Conservation (phyloP, 2,797 vertebrate genomes). For the Ara ararauna region DNA sequence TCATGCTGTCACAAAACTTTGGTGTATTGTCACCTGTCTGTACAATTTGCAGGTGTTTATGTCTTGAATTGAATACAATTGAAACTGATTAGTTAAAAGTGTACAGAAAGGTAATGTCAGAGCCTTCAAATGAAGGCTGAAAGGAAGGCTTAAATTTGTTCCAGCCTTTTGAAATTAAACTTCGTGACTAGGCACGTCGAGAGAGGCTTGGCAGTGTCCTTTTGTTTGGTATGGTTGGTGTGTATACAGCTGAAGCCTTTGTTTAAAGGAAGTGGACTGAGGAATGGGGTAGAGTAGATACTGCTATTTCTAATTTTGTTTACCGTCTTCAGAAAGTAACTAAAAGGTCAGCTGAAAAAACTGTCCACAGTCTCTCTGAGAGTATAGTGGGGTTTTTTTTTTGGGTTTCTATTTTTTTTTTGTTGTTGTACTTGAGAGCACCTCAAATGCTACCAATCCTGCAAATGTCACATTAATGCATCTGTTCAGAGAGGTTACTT, state of each 20-base stretch:
- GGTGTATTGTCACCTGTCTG: fast-evolving
- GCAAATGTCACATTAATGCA: not conserved
- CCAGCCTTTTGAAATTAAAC: not conserved
- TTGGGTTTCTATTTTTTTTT: not conserved
- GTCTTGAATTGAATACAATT: not conserved
- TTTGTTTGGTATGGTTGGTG: conserved; percentile 8
- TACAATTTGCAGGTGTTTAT: not conserved
- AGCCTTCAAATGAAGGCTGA: not conserved
- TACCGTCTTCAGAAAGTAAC: not conserved
- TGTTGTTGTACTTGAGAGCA: not conserved
- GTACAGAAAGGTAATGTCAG: not conserved
- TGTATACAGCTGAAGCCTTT: conserved; percentile 23
- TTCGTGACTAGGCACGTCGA: not conserved
- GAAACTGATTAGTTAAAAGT: not conserved
- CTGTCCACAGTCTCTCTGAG: not conserved
- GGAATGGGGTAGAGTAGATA: not conserved
- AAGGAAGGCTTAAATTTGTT: not conserved
- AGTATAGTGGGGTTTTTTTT: not conserved
- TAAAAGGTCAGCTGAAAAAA: conserved; percentile 10
- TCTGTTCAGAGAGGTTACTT: not conserved
- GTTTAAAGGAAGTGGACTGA: conserved; percentile 24
- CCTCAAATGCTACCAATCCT: not conserved
- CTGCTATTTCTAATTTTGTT: conserved; percentile 15
- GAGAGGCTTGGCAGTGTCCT: not conserved
- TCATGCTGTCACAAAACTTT: not conserved